These are phyloP conservation scores for Tribolium castaneum DNA, from an alignment of 1,140 invertebrate genomes.

Conservation along the genomic window DNA sequence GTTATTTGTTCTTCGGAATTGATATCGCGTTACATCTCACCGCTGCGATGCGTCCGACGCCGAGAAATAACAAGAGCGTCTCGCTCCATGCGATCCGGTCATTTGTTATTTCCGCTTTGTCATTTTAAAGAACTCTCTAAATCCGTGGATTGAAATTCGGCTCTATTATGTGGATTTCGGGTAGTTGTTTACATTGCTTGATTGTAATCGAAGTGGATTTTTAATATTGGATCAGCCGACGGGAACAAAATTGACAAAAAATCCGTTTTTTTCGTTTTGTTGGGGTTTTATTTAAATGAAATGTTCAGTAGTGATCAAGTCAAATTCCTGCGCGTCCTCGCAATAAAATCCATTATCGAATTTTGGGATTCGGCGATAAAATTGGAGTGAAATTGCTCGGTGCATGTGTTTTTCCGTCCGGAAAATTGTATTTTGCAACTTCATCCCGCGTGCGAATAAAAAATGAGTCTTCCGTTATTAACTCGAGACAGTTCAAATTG, in stretches of 20 bases:
- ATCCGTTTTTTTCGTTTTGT: neutral
- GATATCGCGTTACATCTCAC: neutral
- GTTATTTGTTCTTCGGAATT: neutral
- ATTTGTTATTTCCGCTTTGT: neutral
- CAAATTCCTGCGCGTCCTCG: neutral
- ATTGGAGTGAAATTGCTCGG: neutral
- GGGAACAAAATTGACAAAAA: neutral
- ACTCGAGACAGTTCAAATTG: neutral
- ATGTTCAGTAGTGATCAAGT: neutral
- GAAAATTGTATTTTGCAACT: neutral
- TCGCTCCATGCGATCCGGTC: too few relatives aligned
- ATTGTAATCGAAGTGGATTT: neutral
- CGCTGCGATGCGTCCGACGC: neutral
- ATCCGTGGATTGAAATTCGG: neutral
- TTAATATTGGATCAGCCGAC: neutral
- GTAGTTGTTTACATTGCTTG: neutral
- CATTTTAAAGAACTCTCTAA: neutral
- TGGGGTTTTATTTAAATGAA: too few relatives aligned
- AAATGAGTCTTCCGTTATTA: neutral
- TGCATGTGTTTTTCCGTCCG: neutral
- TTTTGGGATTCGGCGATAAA: constrained; percentile 4
- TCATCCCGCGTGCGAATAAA: neutral
- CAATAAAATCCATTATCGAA: neutral
- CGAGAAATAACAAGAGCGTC: neutral
- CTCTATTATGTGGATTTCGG: neutral